Evolutionary conservation across 2,113 vertebrate genomes (phyloP).

Genomic region (Ibidorhyncha struthersii): DNA sequence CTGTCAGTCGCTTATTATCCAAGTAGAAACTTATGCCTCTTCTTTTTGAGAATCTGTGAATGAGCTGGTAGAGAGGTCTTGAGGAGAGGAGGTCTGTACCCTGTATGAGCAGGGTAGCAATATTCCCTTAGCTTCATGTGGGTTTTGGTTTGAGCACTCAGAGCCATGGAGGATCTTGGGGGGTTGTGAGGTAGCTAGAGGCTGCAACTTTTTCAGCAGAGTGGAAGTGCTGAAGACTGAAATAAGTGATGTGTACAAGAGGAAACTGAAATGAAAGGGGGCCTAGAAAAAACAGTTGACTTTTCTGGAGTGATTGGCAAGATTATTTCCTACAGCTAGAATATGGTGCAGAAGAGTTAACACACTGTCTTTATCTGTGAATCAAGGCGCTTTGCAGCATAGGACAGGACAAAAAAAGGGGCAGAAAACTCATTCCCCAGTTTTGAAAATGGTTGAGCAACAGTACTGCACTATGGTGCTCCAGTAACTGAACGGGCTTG

Average conservation of each 20-base stretch:
- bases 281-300: background rate
- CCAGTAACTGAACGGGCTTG: background rate
- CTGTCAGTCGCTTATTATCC: background rate
- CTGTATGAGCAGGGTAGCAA: background rate
- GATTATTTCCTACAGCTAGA: background rate
- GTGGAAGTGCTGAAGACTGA: background rate
- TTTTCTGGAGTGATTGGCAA: background rate
- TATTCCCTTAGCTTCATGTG: background rate
- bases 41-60: background rate
- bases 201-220: background rate
- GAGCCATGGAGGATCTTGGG: background rate
- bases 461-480: background rate
- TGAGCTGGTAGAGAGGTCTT: background rate
- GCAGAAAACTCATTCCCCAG: background rate
- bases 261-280: background rate
- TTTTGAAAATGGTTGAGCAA: background rate
- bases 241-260: background rate
- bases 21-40: background rate
- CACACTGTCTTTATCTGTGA: background rate
- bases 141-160: background rate
- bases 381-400: background rate
- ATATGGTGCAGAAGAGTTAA: background rate
- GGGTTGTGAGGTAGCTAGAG: background rate
- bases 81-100: background rate
- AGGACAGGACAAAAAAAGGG: background rate